These are phyloP conservation scores for Lithophane socia DNA, from an alignment of 2,888 invertebrate species.

Conservation along the genomic window DNA sequence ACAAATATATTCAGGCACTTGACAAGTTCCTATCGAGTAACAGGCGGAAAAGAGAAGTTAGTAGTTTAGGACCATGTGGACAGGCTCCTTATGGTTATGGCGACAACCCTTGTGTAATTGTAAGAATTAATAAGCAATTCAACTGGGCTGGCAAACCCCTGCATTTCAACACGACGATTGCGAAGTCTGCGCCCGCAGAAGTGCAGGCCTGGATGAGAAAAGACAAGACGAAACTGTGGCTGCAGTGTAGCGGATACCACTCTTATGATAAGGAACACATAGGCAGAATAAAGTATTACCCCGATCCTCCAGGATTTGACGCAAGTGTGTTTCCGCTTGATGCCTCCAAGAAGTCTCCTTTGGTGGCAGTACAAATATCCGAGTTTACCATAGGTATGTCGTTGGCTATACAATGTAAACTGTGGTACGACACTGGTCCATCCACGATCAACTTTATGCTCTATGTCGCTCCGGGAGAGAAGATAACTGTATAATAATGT, in stretches of 20 bases:
- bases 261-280: conserved; percentile 84
- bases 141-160: conserved; percentile 82
- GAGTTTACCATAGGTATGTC: conserved; percentile 82
- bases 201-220: conserved; percentile 77
- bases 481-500: conserved; percentile 30
- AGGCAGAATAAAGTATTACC: conserved; percentile 80
- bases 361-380: conserved; percentile 82
- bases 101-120: conserved; percentile 79
- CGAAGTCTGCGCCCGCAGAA: conserved; percentile 71
- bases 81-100: conserved; percentile 83
- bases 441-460: conserved; percentile 80
- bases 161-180: conserved; percentile 67
- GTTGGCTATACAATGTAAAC: conserved; percentile 80
- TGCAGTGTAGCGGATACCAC: conserved; percentile 81
- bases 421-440: conserved; percentile 82
- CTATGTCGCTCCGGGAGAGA: conserved; percentile 77
- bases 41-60: conserved; percentile 70
- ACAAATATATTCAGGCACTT: conserved; percentile 80
- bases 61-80: conserved; percentile 81
- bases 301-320: conserved; percentile 84
- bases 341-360: conserved; percentile 71
- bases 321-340: conserved; percentile 76
- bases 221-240: conserved; percentile 77
- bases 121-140: conserved; percentile 82
- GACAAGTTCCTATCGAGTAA: conserved; percentile 73